Evolutionary conservation across 2,888 invertebrate genomes (phyloP).

Genomic region (Cephus rjabovi): DNA sequence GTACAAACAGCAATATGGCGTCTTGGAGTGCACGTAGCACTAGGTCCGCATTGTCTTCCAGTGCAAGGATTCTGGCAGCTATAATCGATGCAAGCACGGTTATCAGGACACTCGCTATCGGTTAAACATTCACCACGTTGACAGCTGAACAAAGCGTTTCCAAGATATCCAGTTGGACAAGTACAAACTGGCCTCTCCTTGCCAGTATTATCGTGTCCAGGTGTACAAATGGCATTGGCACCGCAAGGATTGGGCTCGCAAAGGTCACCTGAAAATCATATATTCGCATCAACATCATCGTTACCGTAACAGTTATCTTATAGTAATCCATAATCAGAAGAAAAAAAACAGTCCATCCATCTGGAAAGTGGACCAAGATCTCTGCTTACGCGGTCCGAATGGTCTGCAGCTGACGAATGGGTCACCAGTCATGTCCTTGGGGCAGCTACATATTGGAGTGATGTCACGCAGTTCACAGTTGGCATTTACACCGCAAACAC

Average conservation of each 20-base stretch:
- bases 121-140: constrained; percentile 82
- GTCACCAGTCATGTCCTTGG: constrained; percentile 88
- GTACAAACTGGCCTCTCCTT: constrained; percentile 89
- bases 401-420: constrained; percentile 86
- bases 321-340: too few relatives aligned
- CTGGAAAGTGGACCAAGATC: too few relatives aligned
- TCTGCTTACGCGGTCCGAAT: constrained; percentile 78
- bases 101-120: constrained; percentile 81
- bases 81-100: constrained; percentile 82
- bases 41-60: constrained; percentile 79
- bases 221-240: constrained; percentile 80
- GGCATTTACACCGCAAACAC: constrained; percentile 83
- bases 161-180: constrained; percentile 81
- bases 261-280: constrained; percentile 74
- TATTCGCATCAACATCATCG: not conserved
- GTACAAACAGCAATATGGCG: constrained; percentile 86
- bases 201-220: constrained; percentile 85
- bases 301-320: too few relatives aligned
- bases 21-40: constrained; percentile 80
- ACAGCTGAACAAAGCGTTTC: constrained; percentile 81
- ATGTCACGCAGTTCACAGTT: constrained; percentile 83
- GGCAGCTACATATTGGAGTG: constrained; percentile 88
- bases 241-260: constrained; percentile 92
- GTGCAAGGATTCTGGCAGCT: constrained; percentile 77
- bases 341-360: too few relatives aligned